These are phyloP conservation scores for Lordiphosa clarofinis DNA, from an alignment of 1,140 invertebrate species.

Conservation along the genomic window DNA sequence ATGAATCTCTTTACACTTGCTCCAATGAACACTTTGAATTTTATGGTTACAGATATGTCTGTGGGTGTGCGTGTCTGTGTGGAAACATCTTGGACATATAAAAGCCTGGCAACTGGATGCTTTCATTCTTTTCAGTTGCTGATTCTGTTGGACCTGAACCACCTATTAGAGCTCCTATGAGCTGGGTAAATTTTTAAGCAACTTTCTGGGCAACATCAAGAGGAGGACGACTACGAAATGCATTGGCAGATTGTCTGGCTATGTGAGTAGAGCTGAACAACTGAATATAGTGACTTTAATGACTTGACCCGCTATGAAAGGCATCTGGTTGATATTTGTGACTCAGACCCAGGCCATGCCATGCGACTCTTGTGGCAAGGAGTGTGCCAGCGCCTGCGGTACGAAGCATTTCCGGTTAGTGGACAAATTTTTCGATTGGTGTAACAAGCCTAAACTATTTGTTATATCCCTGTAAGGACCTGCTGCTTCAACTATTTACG, in stretches of 20 bases:
- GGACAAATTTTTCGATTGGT: not conserved
- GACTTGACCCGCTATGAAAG: constrained; percentile 4
- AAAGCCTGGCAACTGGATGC: constrained; percentile 13
- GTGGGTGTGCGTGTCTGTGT: not conserved
- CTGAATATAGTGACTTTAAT: not conserved
- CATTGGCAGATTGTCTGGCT: constrained; percentile 49
- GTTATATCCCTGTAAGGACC: constrained; percentile 35
- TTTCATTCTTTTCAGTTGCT: constrained; percentile 56
- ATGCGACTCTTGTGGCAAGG: constrained; percentile 82
- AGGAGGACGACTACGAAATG: constrained; percentile 27
- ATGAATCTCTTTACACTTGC: constrained; percentile 44
- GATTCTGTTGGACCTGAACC: constrained; percentile 24
- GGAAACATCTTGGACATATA: constrained; percentile 28
- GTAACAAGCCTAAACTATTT: not conserved
- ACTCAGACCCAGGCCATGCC: constrained; percentile 68
- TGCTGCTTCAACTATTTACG: constrained; percentile 77
- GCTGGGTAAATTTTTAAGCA: constrained; percentile 30
- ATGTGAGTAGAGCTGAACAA: constrained; percentile 28
- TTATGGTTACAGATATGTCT: not conserved
- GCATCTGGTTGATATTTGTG: constrained; percentile 51
- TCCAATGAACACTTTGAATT: constrained; percentile 66
- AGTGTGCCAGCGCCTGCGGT: constrained; percentile 81
- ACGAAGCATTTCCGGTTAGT: constrained; percentile 81
- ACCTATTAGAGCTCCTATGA: constrained; percentile 46
- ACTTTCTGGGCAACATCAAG: constrained; percentile 16